Conservation (phyloP, 2,888 invertebrate genomes). For the Kryphioiulus occultus region DNA sequence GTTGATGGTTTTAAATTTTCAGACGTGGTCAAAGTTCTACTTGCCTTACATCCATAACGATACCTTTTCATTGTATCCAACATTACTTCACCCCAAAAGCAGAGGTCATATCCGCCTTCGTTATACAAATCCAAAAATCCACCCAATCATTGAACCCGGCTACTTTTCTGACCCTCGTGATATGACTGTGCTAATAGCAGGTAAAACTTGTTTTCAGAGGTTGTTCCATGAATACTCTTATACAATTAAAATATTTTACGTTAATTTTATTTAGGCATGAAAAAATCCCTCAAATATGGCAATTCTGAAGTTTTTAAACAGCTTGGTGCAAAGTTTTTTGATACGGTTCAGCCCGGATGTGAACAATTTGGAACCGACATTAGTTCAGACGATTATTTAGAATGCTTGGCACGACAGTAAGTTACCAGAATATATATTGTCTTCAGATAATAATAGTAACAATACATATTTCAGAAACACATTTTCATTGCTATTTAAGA, state of each 20-base stretch:
- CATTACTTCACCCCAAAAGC: constrained; percentile 77
- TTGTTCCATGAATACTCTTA: not conserved
- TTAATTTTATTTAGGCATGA: not conserved
- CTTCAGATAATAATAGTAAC: not conserved
- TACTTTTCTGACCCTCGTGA: constrained; percentile 85
- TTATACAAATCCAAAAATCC: constrained; percentile 83
- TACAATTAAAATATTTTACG: not conserved
- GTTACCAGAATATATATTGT: not conserved
- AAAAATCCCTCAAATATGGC: not conserved
- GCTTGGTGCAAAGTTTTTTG: constrained; percentile 2
- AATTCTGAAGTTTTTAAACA: not conserved
- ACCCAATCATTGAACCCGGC: constrained; percentile 89
- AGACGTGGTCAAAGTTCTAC: not conserved
- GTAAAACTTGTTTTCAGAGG: constrained; percentile 52
- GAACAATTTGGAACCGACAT: not conserved
- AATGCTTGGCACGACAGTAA: not conserved
- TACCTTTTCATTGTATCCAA: constrained; percentile 68
- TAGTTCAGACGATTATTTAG: constrained; percentile 37
- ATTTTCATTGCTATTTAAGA: not conserved
- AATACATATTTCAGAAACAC: not conserved
- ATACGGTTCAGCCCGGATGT: not conserved
- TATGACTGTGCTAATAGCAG: constrained; percentile 80
- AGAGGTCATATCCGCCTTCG: constrained; percentile 72
- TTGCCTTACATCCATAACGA: not conserved
- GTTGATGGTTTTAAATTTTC: not conserved